Evolutionary conservation across 2,113 vertebrate genomes (phyloP).

Genomic region (Hiodon alosoides): DNA sequence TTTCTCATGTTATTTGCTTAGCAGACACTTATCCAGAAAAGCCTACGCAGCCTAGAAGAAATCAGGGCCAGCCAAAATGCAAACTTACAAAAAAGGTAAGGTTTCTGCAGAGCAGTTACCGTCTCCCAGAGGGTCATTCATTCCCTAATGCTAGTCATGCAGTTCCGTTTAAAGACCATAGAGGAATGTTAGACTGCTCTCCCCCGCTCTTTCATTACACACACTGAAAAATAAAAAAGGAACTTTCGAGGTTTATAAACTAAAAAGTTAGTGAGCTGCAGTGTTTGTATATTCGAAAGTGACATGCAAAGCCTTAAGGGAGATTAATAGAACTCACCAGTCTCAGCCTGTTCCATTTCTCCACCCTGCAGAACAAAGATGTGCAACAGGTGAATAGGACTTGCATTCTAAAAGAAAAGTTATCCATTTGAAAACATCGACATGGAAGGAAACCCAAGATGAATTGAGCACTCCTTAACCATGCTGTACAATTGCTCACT

Average conservation of each 20-base stretch:
- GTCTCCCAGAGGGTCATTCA: slow-evolving; percentile 3
- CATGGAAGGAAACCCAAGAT: no score
- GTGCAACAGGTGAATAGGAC: neutral
- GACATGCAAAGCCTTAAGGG: neutral
- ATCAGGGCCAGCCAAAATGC: neutral
- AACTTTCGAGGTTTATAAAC: neutral
- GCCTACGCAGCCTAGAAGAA: no score
- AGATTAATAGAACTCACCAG: slow-evolving; percentile 53
- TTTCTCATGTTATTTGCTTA: no score
- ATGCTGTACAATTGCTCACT: neutral
- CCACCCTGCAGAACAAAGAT: slow-evolving; percentile 48
- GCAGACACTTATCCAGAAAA: no score
- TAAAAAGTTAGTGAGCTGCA: no score
- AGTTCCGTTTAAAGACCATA: slow-evolving; percentile 32
- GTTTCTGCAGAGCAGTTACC: no score
- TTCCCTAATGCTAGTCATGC: slow-evolving; percentile 47
- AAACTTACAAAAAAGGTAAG: slow-evolving; percentile 10
- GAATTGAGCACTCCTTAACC: no score
- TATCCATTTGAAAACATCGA: neutral
- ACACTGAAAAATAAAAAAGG: neutral
- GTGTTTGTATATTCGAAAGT: no score
- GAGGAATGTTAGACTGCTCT: slow-evolving; percentile 1
- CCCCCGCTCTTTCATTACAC: neutral
- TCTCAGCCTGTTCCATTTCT: slow-evolving; percentile 48
- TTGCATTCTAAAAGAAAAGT: neutral